Evolutionary conservation across 2,888 invertebrate species (phyloP), one percentile per base, ranked within the genome.

Genomic region (Rotaria sp.): DNA sequence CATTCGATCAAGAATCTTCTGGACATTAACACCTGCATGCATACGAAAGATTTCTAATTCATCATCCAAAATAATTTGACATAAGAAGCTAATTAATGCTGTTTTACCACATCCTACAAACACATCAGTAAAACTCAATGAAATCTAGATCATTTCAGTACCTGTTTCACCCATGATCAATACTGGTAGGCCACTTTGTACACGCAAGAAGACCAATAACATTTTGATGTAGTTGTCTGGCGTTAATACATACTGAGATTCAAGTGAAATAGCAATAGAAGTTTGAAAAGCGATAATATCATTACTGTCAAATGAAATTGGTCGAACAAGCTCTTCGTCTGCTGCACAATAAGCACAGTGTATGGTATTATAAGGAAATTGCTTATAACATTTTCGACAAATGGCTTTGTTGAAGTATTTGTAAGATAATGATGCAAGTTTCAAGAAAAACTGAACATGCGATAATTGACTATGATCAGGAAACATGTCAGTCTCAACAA

Each of bases 151-250:
- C n/a, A n/a, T n/a, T n/a, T n/a, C n/a, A 88, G 90, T 90, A 15
- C 90, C 90, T 11, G 90, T 90, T 87, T 90, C 90, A 45, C 90
- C 90, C 90, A 90, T 90, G n/a, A 90, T 88, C 38, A 90, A 88
- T 26, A 90, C 90, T 59, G 90, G 90, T 84, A 90, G 90, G 85
- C 89, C 88, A 88, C 90, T 90, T 86, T 89, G 89, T 88, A 90
- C 90, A 85, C 90, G 88, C 89, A 90, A 89, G 88, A 89, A 89
- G 21, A 90, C 90, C 52, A 90, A 90, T 86, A 90, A 88, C 50
- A 90, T 90, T 85, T 90, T 90, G 87, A 90, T 89, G 67, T 89
- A 90, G 88, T 90, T 90, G 88, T 90, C 90, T 84, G 89, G 89
- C 26, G 90, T 90, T 80, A 90, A 88, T 84, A 89, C 90, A 87